Percentiles rank a stretch among this genome's conserved stretches.
phyloP scores from a whole-genome alignment of 2,113 vertebrate species.

The Phaetusa simplex region DNA sequence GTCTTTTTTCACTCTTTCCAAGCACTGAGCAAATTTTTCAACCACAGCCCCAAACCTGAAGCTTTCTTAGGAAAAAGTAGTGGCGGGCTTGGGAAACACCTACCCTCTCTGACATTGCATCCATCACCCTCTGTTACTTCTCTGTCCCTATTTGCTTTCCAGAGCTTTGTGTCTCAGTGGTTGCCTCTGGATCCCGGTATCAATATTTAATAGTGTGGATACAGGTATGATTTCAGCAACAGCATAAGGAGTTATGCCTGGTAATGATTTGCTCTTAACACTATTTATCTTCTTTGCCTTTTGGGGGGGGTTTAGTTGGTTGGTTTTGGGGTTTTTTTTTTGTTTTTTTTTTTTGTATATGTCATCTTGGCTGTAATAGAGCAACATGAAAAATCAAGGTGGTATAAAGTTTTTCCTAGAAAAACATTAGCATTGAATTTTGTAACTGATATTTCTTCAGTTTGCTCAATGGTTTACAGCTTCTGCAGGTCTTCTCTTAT shows the following conservation, averaged over 20 bases:
- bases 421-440: neutral
- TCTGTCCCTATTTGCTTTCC: neutral
- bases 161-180: neutral
- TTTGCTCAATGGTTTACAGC: neutral
- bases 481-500: neutral
- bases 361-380: neutral
- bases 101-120: neutral
- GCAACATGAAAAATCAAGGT: neutral
- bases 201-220: neutral
- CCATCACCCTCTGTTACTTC: neutral
- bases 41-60: neutral
- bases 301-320: too few species aligned
- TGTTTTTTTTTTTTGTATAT: neutral
- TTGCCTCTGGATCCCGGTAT: neutral
- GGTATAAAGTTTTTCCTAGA: rapidly evolving
- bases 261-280: neutral
- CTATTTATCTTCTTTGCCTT: neutral
- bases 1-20: neutral
- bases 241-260: neutral
- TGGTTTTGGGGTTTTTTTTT: neutral
- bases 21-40: neutral
- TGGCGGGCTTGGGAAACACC: neutral
- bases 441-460: neutral
- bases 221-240: neutral
- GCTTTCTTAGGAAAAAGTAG: neutral